Conservation (phyloP, 2,888 invertebrate genomes). For the Electrophaes corylata region DNA sequence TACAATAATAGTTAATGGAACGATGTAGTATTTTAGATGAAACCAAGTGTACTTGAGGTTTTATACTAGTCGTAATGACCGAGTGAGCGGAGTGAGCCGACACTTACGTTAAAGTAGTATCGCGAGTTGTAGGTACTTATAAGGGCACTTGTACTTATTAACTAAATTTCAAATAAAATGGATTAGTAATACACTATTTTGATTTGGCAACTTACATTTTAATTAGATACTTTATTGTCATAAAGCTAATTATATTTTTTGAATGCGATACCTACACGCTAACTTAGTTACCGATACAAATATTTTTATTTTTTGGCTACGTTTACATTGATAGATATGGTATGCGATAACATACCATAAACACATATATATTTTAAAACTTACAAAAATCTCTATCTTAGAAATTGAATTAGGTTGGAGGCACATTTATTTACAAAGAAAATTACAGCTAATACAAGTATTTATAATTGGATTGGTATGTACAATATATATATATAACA, state of each 20-base stretch:
- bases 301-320: slow-evolving; percentile 21
- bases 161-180: slow-evolving; percentile 3
- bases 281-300: slow-evolving; percentile 13
- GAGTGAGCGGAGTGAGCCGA: not conserved
- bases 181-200: slow-evolving; percentile 10
- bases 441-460: no score
- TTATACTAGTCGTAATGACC: slow-evolving; percentile 27
- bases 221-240: not conserved
- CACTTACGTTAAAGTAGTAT: not conserved
- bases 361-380: slow-evolving; percentile 10
- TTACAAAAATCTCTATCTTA: not conserved
- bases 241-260: slow-evolving; percentile 15
- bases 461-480: no score
- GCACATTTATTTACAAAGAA: no score
- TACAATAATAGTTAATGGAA: slow-evolving; percentile 52
- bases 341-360: no score
- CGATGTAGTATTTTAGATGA: slow-evolving; percentile 55
- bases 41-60: slow-evolving; percentile 62
- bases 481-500: no score
- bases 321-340: slow-evolving; percentile 13
- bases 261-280: slow-evolving; percentile 1
- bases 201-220: not conserved
- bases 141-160: slow-evolving; percentile 11
- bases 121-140: not conserved
- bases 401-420: slow-evolving; percentile 5